Base-by-base conservation (phyloP, 2,888 invertebrate species). In the Eristalis arbustorum region DNA sequence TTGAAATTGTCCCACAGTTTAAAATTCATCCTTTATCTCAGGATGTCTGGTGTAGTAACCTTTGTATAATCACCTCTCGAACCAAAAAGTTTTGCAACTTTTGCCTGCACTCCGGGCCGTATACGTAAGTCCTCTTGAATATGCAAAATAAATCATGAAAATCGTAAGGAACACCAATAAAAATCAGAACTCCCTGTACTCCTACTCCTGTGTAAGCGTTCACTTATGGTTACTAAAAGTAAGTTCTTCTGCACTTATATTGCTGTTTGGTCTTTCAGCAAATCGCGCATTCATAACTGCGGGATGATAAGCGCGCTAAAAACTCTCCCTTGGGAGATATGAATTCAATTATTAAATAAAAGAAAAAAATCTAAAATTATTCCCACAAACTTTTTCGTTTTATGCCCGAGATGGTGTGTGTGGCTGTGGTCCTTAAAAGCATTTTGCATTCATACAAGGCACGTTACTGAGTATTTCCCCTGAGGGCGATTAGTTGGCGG, bases 401-500 rank as follows among this genome's bases (percentile, higher is more conserved):
- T 78, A 82, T 85, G 77, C 73, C 25, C 69, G 34, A 25, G 59
- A 37, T 69, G 82, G 82, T 77, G 67, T 82, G 74, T 49, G 49
- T 49, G 18, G 18, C 8, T 63, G 62, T 40, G 82, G 85, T 73
- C 77, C 73, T 85, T 85, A 74, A 85, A 82, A 74, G 79, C 79
- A 68, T 80, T 82, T 82, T 66, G 69, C 73, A 85, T 85, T 81
- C 71, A 82, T 82, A 77, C 82, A 71, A 71, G 74, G 74, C 85
- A 85, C 77, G 77, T 85, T 78, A 66, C 69, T 64, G 77, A 77
- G 69, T 67, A 77, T 74, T 82, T 82, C 85, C 82, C 85, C 66
- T 71, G 85, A 77, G 85, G 85, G 69, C 82, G 85, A 85, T 85
- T 85, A 85, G 82, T 85, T 82, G 74, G 67, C 31, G 80, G 77